A percentile compares a stretch with the other conserved stretches of the same genome.
Evolutionary conservation across 2,888 invertebrate genomes (phyloP).

Genomic region (Fissipunctia ypsillon): DNA sequence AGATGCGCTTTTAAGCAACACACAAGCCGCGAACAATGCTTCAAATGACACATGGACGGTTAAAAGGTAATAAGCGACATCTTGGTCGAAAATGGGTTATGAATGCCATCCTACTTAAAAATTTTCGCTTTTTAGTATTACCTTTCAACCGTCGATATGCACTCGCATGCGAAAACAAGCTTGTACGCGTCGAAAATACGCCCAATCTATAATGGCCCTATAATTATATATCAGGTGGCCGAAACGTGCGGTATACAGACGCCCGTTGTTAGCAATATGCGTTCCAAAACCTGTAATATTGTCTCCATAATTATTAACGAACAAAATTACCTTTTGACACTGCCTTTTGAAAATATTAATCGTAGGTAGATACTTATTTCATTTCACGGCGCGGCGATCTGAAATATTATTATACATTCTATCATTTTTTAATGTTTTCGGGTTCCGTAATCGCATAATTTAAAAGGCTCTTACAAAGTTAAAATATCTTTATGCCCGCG

Average conservation of each 20-base stretch:
- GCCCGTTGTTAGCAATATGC: not conserved
- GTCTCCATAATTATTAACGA: not conserved
- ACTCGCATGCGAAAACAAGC: not conserved
- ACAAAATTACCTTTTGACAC: not conserved
- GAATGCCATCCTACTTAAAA: too few relatives aligned
- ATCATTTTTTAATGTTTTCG: not conserved
- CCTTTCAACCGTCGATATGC: too few relatives aligned
- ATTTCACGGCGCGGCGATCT: not conserved
- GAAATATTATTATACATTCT: not conserved
- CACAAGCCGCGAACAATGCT: not conserved
- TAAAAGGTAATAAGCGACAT: too few relatives aligned
- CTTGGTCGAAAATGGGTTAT: too few relatives aligned
- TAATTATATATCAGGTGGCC: conserved; percentile 9
- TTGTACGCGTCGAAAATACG: not conserved
- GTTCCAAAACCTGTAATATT: conserved; percentile 7
- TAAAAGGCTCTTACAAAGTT: not conserved
- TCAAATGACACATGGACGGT: not conserved
- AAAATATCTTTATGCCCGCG: too few relatives aligned
- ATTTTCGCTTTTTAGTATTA: too few relatives aligned
- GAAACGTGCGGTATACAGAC: not conserved
- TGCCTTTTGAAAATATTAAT: not conserved
- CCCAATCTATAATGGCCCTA: not conserved
- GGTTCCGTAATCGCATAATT: not conserved
- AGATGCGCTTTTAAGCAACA: not conserved
- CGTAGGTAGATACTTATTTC: not conserved